A percentile compares a stretch with the other conserved stretches of the same genome.
phyloP scores from a whole-genome alignment of 2,797 vertebrate species.

The Huso huso region DNA sequence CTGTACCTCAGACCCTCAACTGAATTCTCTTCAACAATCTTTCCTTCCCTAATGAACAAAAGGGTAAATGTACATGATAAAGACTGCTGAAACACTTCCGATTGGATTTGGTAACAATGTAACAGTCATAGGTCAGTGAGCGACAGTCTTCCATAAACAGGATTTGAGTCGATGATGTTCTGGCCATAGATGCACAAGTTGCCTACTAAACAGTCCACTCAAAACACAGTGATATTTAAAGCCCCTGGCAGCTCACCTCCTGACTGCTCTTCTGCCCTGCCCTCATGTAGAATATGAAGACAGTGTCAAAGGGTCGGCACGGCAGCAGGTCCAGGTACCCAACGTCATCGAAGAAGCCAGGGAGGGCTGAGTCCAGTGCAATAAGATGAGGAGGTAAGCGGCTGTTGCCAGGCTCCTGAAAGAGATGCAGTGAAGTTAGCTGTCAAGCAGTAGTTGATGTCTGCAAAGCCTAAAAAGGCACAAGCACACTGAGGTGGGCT shows the following conservation, averaged over 20 bases:
- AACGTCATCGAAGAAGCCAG: slow-evolving; percentile 81
- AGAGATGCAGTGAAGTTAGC: not conserved
- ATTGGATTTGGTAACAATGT: no score
- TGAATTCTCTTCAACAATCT: no score
- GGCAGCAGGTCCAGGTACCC: slow-evolving; percentile 77
- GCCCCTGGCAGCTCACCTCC: slow-evolving; percentile 59
- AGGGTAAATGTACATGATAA: no score
- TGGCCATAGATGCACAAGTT: not conserved
- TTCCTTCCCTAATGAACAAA: no score
- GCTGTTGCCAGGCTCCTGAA: slow-evolving; percentile 78
- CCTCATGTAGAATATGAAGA: slow-evolving; percentile 85
- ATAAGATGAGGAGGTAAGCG: slow-evolving; percentile 79
- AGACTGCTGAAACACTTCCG: no score
- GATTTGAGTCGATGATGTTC: not conserved
- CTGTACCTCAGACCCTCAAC: no score
- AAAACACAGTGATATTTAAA: not conserved
- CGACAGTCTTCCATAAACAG: not conserved
- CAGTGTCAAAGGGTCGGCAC: slow-evolving; percentile 76
- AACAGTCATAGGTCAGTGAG: no score
- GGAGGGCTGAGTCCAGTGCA: slow-evolving; percentile 76
- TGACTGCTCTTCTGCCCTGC: slow-evolving; percentile 82
- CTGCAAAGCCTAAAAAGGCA: no score
- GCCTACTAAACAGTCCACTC: not conserved
- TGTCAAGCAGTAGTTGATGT: not conserved
- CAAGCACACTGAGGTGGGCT: no score